Percentiles rank a stretch among this genome's conserved stretches.
Evolutionary conservation across 2,888 invertebrate species (phyloP).

Genomic region (Euplexia lucipara): DNA sequence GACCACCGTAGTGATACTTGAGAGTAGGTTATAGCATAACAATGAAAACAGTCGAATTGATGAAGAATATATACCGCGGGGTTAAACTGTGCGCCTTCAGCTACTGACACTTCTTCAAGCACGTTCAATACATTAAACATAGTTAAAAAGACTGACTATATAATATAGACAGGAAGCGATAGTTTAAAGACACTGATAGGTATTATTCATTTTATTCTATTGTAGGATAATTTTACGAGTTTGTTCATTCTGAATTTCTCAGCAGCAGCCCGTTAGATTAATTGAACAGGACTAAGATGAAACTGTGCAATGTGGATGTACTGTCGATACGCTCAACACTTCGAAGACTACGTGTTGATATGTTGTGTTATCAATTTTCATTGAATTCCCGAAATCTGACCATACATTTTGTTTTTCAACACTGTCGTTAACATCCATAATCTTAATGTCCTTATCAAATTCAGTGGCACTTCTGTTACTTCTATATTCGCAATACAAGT

Average conservation of each 20-base stretch:
- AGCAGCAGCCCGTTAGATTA: too few relatives aligned
- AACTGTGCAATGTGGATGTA: too few relatives aligned
- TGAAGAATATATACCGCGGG: not conserved
- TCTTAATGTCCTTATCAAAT: constrained; percentile 3
- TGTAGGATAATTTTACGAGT: too few relatives aligned
- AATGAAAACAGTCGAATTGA: not conserved
- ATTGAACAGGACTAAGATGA: too few relatives aligned
- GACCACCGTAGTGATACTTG: not conserved
- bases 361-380: not conserved
- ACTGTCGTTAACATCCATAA: not conserved
- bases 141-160: too few relatives aligned
- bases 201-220: too few relatives aligned
- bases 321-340: too few relatives aligned
- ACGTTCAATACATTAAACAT: too few relatives aligned
- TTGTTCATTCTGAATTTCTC: too few relatives aligned
- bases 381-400: not conserved
- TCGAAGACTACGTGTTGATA: not conserved
- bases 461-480: constrained; percentile 31
- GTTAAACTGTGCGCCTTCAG: not conserved
- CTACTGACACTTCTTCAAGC: not conserved
- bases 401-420: not conserved
- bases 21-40: too few relatives aligned
- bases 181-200: too few relatives aligned
- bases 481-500: not conserved
- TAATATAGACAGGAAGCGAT: too few relatives aligned